Evolutionary conservation across 2,797 vertebrate species (phyloP).

Genomic region (Pangasius larnaudii): DNA sequence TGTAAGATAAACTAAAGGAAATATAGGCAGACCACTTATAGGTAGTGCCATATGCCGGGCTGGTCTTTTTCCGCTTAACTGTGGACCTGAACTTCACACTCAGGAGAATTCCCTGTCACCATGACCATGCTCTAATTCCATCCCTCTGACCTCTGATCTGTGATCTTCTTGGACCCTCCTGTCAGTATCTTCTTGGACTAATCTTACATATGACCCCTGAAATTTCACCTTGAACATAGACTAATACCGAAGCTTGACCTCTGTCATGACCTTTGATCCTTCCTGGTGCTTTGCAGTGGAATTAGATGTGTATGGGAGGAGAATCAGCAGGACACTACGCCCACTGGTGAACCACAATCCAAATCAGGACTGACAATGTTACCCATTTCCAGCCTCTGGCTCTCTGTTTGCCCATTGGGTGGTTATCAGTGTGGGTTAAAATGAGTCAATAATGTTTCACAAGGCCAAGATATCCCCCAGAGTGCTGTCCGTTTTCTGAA

Average conservation of each 20-base stretch:
- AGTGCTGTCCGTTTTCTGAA: conserved; percentile 79
- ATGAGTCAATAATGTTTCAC: conserved; percentile 87
- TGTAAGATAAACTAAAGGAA: conserved; percentile 16
- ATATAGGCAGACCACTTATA: conserved; percentile 43
- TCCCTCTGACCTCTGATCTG: conserved; percentile 75
- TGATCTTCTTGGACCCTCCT: conserved; percentile 55
- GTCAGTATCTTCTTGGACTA: conserved; percentile 55
- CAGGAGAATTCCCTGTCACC: conserved; percentile 80
- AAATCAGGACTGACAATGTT: conserved; percentile 83
- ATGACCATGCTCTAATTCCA: conserved; percentile 86
- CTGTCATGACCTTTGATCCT: conserved; percentile 48
- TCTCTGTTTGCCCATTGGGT: conserved; percentile 55
- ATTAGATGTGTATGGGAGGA: conserved; percentile 71
- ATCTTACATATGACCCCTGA: conserved; percentile 50
- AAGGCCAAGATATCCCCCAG: conserved; percentile 82
- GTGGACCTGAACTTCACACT: conserved; percentile 81
- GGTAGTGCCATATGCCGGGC: conserved; percentile 70
- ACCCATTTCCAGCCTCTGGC: conserved; percentile 33
- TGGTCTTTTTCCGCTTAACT: conserved; percentile 89
- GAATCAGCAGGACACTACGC: conserved; percentile 52
- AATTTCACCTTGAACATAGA: conserved; percentile 51
- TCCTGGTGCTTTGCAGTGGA: conserved; percentile 68
- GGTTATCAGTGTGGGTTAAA: conserved; percentile 81
- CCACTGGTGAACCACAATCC: conserved; percentile 61
- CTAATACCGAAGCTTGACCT: conserved; percentile 57